Evolutionary conservation across 2,888 invertebrate genomes (phyloP).

Genomic region (Cerceris rybyensis): DNA sequence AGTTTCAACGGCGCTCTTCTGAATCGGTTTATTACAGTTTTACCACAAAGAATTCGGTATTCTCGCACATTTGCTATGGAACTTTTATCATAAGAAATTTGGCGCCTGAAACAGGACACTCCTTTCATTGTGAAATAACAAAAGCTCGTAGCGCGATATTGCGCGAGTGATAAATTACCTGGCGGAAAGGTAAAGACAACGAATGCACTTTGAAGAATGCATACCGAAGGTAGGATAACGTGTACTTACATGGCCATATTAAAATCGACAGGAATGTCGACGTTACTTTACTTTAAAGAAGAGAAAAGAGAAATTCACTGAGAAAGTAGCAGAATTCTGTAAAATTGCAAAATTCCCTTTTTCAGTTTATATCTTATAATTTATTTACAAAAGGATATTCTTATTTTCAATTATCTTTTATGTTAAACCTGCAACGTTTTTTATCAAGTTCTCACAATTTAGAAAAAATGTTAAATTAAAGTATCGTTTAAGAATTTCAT

Average conservation of each 20-base stretch:
- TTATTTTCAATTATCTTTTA: no score
- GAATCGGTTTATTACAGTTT: constrained; percentile 46
- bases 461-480: no score
- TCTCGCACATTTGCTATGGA: constrained; percentile 44
- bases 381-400: no score
- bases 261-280: constrained; percentile 12
- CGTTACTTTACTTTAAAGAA: no score
- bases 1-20: constrained; percentile 25
- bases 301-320: no score
- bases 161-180: constrained; percentile 48
- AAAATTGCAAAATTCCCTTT: no score
- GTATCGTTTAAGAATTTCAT: no score
- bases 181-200: constrained; percentile 30
- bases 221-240: constrained; percentile 26
- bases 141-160: constrained; percentile 42
- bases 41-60: constrained; percentile 30
- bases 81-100: constrained; percentile 61
- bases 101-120: constrained; percentile 45
- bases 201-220: constrained; percentile 30
- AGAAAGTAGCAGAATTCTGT: no score
- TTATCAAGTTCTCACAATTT: no score
- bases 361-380: no score
- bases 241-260: constrained; percentile 17
- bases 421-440: no score
- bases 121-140: constrained; percentile 43